These are phyloP conservation scores for Zaprionus vittiger DNA, from an alignment of 1,140 invertebrate genomes.

Conservation along the genomic window DNA sequence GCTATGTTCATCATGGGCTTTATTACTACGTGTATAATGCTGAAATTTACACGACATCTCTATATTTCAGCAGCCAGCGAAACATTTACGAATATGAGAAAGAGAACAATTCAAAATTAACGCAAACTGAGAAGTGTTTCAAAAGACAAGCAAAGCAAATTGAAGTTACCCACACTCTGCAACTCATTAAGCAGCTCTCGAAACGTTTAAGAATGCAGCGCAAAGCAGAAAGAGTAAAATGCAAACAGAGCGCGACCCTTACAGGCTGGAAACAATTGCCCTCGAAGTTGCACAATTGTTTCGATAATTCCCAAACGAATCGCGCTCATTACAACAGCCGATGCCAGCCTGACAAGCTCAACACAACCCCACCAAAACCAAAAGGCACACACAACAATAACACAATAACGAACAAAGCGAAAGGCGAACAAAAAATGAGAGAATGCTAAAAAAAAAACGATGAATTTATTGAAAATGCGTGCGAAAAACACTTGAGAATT, in stretches of 20 bases:
- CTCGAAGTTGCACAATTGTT: conserved; percentile 25
- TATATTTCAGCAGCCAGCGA: neutral
- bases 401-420: conserved; percentile 21
- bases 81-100: neutral
- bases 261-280: neutral
- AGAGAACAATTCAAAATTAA: neutral
- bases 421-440: conserved; percentile 1
- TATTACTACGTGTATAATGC: neutral
- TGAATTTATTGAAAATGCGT: conserved; percentile 69
- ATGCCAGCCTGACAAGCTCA: neutral
- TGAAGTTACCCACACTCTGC: neutral
- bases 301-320: conserved; percentile 11
- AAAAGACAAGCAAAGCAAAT: neutral
- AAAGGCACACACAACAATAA: conserved; percentile 20
- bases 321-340: neutral
- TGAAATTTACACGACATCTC: too few species aligned
- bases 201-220: conserved; percentile 1
- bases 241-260: neutral
- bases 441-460: conserved; percentile 7
- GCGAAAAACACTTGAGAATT: conserved; percentile 52
- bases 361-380: conserved; percentile 15
- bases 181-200: neutral
- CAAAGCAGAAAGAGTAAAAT: neutral
- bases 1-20: neutral
- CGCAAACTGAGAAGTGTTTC: neutral